Conservation (phyloP, 1,140 invertebrate species). For the Hylaeus volcanicus region DNA sequence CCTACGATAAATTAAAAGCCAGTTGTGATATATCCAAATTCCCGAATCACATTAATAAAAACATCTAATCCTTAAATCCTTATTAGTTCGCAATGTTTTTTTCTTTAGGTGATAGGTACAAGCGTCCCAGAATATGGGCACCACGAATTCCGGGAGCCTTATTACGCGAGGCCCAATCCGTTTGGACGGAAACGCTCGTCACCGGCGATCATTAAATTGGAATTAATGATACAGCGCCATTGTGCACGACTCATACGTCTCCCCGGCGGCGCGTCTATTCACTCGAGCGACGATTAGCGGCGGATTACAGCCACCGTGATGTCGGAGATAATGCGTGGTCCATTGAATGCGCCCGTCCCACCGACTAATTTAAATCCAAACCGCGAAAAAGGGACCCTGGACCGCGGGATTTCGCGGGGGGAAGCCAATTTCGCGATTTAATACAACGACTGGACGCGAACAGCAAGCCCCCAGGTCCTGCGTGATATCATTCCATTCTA, state of each 20-base stretch:
- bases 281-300: slow-evolving; percentile 61
- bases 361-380: slow-evolving; percentile 54
- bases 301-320: slow-evolving; percentile 56
- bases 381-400: slow-evolving; percentile 56
- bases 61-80: too few relatives aligned
- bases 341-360: slow-evolving; percentile 40
- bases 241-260: slow-evolving; percentile 42
- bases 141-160: slow-evolving; percentile 22
- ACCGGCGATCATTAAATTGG: slow-evolving; percentile 63
- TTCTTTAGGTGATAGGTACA: slow-evolving; percentile 14
- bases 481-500: slow-evolving; percentile 27
- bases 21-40: too few relatives aligned
- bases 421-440: slow-evolving; percentile 55
- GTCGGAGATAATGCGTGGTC: slow-evolving; percentile 51
- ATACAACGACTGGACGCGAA: slow-evolving; percentile 20
- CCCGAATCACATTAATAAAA: too few relatives aligned
- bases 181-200: slow-evolving; percentile 45
- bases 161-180: slow-evolving; percentile 42
- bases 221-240: slow-evolving; percentile 57
- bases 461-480: background rate
- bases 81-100: background rate
- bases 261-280: slow-evolving; percentile 35
- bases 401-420: slow-evolving; percentile 25
- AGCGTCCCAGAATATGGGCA: slow-evolving; percentile 37
- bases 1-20: too few relatives aligned